Evolutionary conservation across 2,888 invertebrate genomes (phyloP).

Genomic region (Gari tellinella): DNA sequence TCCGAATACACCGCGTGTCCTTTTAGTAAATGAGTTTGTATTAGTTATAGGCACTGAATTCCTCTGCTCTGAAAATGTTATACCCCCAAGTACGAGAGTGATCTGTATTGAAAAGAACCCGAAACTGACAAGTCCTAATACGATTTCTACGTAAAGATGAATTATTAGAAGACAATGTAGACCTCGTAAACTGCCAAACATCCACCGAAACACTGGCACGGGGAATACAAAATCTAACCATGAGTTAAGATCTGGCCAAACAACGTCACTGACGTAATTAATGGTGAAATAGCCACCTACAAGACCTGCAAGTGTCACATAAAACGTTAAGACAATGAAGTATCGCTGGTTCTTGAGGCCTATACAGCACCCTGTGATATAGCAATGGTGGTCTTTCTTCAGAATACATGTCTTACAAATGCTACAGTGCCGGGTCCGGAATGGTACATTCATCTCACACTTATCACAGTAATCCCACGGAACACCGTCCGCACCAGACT

Average conservation of each 20-base stretch:
- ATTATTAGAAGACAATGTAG: slow-evolving; percentile 51
- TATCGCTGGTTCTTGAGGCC: slow-evolving; percentile 75
- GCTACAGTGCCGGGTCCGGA: slow-evolving; percentile 74
- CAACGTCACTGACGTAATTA: slow-evolving; percentile 48
- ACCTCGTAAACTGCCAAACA: slow-evolving; percentile 42
- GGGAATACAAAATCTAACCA: slow-evolving; percentile 58
- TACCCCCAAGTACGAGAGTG: slow-evolving; percentile 54
- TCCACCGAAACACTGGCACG: slow-evolving; percentile 37
- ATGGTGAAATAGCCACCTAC: slow-evolving; percentile 51
- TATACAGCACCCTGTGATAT: slow-evolving; percentile 70
- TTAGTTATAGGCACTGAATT: slow-evolving; percentile 63
- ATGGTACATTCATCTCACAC: slow-evolving; percentile 70
- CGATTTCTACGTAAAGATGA: slow-evolving; percentile 56
- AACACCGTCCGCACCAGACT: slow-evolving; percentile 27
- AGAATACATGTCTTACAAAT: slow-evolving; percentile 74
- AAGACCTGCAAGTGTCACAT: slow-evolving; percentile 53
- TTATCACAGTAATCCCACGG: slow-evolving; percentile 68
- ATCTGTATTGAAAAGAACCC: slow-evolving; percentile 60
- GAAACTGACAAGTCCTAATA: slow-evolving; percentile 55
- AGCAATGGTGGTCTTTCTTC: slow-evolving; percentile 80
- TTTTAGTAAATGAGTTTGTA: slow-evolving; percentile 52
- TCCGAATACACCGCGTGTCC: slow-evolving; percentile 73
- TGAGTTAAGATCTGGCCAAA: slow-evolving; percentile 24
- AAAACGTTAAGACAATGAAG: slow-evolving; percentile 69
- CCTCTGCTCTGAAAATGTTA: slow-evolving; percentile 66